Evolutionary conservation across 2,888 invertebrate species (phyloP).

Genomic region (Eucera pruinosa): DNA sequence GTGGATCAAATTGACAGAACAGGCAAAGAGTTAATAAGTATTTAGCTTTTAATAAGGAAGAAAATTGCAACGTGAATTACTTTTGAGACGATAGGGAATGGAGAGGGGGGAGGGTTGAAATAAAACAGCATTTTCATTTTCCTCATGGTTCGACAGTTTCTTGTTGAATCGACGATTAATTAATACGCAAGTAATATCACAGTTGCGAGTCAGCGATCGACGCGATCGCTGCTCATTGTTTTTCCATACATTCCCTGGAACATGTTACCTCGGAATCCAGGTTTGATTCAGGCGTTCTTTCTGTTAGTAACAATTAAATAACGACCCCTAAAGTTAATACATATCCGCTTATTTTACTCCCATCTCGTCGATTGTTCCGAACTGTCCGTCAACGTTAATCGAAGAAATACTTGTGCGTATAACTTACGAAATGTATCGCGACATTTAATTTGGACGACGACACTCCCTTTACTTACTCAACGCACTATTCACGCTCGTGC

Average conservation of each 20-base stretch:
- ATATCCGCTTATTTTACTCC: slow-evolving; percentile 48
- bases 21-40: too few species aligned
- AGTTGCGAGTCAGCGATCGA: slow-evolving; percentile 77
- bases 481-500: background rate
- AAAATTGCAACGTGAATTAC: background rate
- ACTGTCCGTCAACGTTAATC: slow-evolving; percentile 56
- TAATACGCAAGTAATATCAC: slow-evolving; percentile 84
- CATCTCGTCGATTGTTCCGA: slow-evolving; percentile 56
- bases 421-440: slow-evolving; percentile 47
- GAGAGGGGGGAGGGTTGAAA: slow-evolving; percentile 45
- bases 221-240: slow-evolving; percentile 72
- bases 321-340: slow-evolving; percentile 70
- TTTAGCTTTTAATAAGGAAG: background rate
- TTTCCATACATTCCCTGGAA: slow-evolving; percentile 71
- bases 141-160: slow-evolving; percentile 72
- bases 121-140: slow-evolving; percentile 57
- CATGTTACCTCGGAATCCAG: slow-evolving; percentile 68
- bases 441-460: slow-evolving; percentile 53
- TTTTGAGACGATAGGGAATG: background rate
- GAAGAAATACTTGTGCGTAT: slow-evolving; percentile 43
- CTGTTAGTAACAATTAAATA: slow-evolving; percentile 79
- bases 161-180: slow-evolving; percentile 80
- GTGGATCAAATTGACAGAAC: too few species aligned
- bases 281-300: slow-evolving; percentile 66
- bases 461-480: background rate